These are phyloP conservation scores for Sinhomidia bicolor DNA, from an alignment of 2,888 invertebrate genomes.

Conservation along the genomic window DNA sequence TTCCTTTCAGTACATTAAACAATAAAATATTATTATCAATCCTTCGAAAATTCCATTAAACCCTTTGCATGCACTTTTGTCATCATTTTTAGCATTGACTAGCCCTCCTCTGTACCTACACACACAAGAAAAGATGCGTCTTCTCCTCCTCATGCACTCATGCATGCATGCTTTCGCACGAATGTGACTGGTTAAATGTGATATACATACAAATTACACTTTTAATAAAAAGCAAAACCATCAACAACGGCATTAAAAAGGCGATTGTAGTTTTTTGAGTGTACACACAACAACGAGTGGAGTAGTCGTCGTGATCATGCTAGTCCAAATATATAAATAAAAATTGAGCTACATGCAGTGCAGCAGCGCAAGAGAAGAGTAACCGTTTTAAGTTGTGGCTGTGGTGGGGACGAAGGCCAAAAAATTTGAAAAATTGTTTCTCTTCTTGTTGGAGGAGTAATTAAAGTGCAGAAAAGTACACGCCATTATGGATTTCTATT, in stretches of 20 bases:
- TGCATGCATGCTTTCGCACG: not conserved
- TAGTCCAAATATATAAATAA: slow-evolving; percentile 17
- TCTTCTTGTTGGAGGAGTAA: slow-evolving; percentile 38
- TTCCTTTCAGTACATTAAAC: slow-evolving; percentile 58
- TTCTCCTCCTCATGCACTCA: not conserved
- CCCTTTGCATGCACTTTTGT: slow-evolving; percentile 41
- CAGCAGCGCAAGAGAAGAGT: too few relatives aligned
- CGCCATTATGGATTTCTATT: slow-evolving; percentile 36
- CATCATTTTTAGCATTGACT: not conserved
- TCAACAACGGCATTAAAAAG: not conserved
- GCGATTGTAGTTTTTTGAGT: not conserved
- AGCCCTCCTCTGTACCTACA: not conserved
- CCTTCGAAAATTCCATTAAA: slow-evolving; percentile 51
- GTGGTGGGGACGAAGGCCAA: slow-evolving; percentile 27
- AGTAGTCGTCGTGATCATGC: not conserved
- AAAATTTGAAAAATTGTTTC: slow-evolving; percentile 37
- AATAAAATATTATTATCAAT: slow-evolving; percentile 57
- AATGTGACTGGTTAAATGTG: slow-evolving; percentile 23
- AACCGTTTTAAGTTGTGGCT: not conserved
- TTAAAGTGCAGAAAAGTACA: slow-evolving; percentile 40
- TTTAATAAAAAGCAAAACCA: slow-evolving; percentile 10
- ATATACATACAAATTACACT: slow-evolving; percentile 58
- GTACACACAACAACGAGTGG: not conserved
- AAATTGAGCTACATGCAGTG: not conserved
- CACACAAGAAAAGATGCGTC: not conserved